These are phyloP conservation scores for Meteorus sp. DNA, from an alignment of 1,140 invertebrate genomes.

Conservation along the genomic window DNA sequence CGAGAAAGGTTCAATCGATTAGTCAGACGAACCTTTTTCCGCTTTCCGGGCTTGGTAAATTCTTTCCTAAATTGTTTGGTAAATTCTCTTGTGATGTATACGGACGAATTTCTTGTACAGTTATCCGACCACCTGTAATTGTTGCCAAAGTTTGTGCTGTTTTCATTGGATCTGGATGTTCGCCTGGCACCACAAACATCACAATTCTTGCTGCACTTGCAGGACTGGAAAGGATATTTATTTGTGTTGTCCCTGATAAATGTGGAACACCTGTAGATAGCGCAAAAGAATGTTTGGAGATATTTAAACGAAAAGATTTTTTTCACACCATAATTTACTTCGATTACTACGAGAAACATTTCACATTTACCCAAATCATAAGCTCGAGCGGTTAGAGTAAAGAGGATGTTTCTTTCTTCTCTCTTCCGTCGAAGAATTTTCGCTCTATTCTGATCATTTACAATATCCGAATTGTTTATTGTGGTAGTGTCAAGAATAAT, in stretches of 20 bases:
- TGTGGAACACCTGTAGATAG: constrained; percentile 65
- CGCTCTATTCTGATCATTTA: constrained; percentile 28
- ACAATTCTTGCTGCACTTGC: constrained; percentile 68
- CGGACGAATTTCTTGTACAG: constrained; percentile 72
- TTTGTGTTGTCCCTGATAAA: constrained; percentile 68
- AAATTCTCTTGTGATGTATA: constrained; percentile 60
- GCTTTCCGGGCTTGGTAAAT: constrained; percentile 25
- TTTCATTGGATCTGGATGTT: constrained; percentile 70
- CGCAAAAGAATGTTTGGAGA: background rate
- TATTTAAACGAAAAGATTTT: background rate
- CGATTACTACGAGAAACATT: no score
- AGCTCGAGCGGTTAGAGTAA: constrained; percentile 70
- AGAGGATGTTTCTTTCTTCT: constrained; percentile 60
- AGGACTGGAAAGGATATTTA: constrained; percentile 69
- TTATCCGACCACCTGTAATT: constrained; percentile 75
- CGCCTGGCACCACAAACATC: constrained; percentile 76
- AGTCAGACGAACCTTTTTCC: constrained; percentile 42
- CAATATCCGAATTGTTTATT: background rate
- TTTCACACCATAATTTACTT: background rate
- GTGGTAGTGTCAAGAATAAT: background rate
- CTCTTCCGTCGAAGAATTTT: constrained; percentile 49
- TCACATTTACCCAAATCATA: constrained; percentile 75
- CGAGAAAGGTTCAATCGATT: no score
- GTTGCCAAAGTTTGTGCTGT: constrained; percentile 73
- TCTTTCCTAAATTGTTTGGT: constrained; percentile 17